Conservation (phyloP, 2,113 vertebrate species). For the Fulica atra region DNA sequence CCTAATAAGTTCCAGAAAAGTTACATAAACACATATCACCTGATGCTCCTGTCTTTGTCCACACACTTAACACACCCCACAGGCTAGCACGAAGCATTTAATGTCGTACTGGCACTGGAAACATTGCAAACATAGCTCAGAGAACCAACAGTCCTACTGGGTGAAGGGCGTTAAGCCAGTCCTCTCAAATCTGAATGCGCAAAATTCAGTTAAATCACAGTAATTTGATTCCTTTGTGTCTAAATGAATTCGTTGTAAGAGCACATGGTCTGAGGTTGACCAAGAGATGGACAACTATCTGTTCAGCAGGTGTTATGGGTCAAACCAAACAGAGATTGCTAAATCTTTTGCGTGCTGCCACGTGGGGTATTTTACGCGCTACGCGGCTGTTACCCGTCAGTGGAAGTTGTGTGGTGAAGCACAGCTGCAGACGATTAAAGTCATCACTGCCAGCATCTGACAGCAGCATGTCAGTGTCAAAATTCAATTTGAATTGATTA, state of each 20-base stretch:
- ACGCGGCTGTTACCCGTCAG: not conserved
- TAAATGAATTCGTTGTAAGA: not conserved
- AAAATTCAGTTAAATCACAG: not conserved
- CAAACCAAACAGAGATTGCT: not conserved
- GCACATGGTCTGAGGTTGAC: not conserved
- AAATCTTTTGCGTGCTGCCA: not conserved
- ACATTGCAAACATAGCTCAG: not conserved
- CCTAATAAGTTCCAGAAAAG: slow-evolving; percentile 36
- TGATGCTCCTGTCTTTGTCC: not conserved
- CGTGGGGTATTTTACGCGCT: not conserved
- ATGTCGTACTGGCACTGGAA: not conserved
- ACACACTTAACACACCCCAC: not conserved
- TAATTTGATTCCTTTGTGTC: not conserved
- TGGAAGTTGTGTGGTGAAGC: not conserved
- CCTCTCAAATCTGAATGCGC: not conserved
- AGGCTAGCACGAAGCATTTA: not conserved
- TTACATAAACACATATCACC: not conserved
- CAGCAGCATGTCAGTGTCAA: slow-evolving; percentile 57
- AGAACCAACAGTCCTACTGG: not conserved
- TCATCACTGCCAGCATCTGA: slow-evolving; percentile 42
- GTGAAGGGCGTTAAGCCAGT: not conserved
- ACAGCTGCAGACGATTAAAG: slow-evolving; percentile 60
- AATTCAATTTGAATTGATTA: slow-evolving; percentile 63
- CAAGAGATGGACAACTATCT: not conserved
- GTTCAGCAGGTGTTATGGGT: slow-evolving; percentile 36